These are phyloP conservation scores for Andrena cerasifolii DNA, from an alignment of 1,140 invertebrate species.

Conservation along the genomic window DNA sequence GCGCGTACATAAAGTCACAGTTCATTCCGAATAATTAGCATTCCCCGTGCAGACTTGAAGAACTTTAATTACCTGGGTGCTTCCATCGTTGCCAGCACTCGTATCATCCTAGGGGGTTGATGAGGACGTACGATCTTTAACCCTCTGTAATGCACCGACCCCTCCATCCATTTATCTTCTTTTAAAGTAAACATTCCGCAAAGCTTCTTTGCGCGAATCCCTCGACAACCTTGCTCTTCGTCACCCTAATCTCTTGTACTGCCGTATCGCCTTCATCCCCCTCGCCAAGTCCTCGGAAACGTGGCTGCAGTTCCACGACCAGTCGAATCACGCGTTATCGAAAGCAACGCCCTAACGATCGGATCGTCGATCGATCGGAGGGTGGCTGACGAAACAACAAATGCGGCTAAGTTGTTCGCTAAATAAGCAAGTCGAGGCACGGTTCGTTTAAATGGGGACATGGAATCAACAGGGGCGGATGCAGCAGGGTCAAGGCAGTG, in stretches of 20 bases:
- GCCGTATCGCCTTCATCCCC: neutral
- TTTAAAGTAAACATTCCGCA: neutral
- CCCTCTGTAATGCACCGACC: neutral
- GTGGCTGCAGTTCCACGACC: neutral
- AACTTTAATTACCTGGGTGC: no score
- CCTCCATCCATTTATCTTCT: neutral
- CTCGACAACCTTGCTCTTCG: neutral
- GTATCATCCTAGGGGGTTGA: neutral
- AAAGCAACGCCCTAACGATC: no score
- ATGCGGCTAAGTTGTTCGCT: neutral
- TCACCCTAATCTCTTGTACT: neutral
- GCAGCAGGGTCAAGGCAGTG: slow-evolving; percentile 50
- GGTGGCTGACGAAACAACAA: no score
- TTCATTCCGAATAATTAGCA: no score
- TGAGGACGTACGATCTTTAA: neutral
- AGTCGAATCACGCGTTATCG: neutral
- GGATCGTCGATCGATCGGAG: no score
- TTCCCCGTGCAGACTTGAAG: no score
- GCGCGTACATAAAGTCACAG: no score
- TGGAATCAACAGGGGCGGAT: slow-evolving; percentile 22
- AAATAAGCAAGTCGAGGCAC: slow-evolving; percentile 2
- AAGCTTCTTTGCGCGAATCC: neutral
- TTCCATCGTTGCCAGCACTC: no score
- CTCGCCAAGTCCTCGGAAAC: neutral
- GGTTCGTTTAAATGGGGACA: slow-evolving; percentile 34